Evolutionary conservation across 2,113 vertebrate species (phyloP), one percentile per base, ranked within the genome.

Genomic region (Chaetodon auriga): DNA sequence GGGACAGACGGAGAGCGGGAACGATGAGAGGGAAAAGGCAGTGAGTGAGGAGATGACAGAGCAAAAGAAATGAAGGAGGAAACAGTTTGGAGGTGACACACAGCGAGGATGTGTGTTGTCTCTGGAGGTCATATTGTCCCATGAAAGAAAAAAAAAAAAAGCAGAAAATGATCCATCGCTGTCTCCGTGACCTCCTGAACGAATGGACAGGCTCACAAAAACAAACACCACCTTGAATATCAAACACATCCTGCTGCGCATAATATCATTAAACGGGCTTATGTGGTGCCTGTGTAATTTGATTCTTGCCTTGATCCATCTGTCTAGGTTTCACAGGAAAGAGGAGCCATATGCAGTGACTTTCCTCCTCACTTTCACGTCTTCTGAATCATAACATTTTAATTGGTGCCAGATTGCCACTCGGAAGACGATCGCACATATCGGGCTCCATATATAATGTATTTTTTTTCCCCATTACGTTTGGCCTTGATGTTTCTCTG

Each of bases 151-250:
- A 80, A 55, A 80, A 45, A 61, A 62, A 18, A 30, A 30, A 30
- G 30, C 6, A 25, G 18, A n/a, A 35, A 38, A 72, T 30, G 43
- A 81, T 63, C 35, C 45, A 19, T 62, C 51, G 21, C 54, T 43
- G 49, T 71, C 55, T 55, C 15, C 41, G 25, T 16, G 36, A 84
- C 76, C 78, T 84, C 38, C 2, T 48, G 74, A 85, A 49, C 3
- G 18, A 89, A 61, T 3, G 45, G 70, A 80, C 69, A 62, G 57
- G 43, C 43, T 68, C 38, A 66, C 38, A 30, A 65, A 71, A 78
- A 85, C 75, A 80, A 82, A 76, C 35, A 43, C 21, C 58, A 68
- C 72, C 71, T 72, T 85, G 78, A 90, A 92, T 86, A 84, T 78
- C 57, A 87, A 87, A 81, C 53, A 76, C 68, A 35, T 69, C 71